Evolutionary conservation across 1,140 invertebrate genomes (phyloP).

Genomic region (Drosophila watanabei): DNA sequence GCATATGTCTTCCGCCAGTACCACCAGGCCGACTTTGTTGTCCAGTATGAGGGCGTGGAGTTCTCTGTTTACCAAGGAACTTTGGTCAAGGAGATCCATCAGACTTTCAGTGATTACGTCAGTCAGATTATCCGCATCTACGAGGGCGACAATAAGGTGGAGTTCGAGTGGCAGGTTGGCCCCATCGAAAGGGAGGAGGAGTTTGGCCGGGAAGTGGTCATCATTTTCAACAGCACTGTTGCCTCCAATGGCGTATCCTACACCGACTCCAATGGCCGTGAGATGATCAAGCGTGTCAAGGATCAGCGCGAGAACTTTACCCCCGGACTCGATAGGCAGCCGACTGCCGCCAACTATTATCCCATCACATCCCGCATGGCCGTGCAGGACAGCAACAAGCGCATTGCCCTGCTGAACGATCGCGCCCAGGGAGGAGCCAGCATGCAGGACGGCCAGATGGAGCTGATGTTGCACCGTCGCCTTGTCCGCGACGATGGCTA

Average conservation of each 20-base stretch:
- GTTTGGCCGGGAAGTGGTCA: conserved; percentile 94
- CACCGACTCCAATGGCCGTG: conserved; percentile 97
- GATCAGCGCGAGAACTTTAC: conserved; percentile 92
- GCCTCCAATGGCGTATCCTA: conserved; percentile 91
- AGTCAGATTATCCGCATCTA: conserved; percentile 93
- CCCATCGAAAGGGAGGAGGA: conserved; percentile 93
- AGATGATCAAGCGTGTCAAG: conserved; percentile 91
- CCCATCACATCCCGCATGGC: conserved; percentile 95
- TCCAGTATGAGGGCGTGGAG: conserved; percentile 86
- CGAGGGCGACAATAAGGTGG: conserved; percentile 88
- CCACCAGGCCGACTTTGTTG: conserved; percentile 55
- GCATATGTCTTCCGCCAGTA: conserved; percentile 95
- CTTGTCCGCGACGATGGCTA: conserved; percentile 95
- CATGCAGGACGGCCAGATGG: conserved; percentile 90
- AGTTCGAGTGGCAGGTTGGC: conserved; percentile 97
- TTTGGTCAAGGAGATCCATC: conserved; percentile 94
- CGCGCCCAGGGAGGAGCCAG: conserved; percentile 95
- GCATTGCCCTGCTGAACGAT: conserved; percentile 92
- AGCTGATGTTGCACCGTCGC: conserved; percentile 95
- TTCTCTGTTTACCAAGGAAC: conserved; percentile 87
- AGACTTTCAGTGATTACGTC: conserved; percentile 91
- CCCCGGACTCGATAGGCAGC: conserved; percentile 88
- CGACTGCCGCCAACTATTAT: conserved; percentile 95
- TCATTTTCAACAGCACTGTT: conserved; percentile 89
- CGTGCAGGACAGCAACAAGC: conserved; percentile 86